Conservation (phyloP, 2,888 invertebrate species). For the Julus scanicus region DNA sequence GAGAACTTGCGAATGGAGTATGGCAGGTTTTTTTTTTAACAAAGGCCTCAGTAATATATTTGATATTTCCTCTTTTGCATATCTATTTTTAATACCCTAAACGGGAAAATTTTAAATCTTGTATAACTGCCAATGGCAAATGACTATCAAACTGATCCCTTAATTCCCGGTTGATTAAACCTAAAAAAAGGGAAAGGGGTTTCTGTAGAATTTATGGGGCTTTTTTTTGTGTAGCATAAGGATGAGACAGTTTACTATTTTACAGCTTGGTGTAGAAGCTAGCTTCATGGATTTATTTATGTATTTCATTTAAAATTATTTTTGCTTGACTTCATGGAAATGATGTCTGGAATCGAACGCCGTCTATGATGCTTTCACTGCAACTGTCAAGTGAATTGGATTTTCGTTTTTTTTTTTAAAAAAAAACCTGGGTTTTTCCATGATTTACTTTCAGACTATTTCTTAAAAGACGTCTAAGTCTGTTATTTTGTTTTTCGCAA, state of each 20-base stretch:
- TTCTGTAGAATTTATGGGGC: background rate
- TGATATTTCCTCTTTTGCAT: conserved; percentile 10
- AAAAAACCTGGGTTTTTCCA: too few relatives aligned
- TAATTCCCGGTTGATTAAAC: conserved; percentile 22
- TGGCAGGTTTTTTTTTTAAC: conserved; percentile 21
- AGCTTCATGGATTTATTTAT: too few relatives aligned
- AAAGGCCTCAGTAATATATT: background rate
- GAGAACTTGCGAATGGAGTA: background rate
- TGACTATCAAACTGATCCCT: background rate
- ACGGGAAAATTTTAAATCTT: conserved; percentile 24
- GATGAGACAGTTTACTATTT: background rate
- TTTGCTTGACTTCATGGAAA: too few relatives aligned
- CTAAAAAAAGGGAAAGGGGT: background rate
- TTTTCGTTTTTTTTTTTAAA: too few relatives aligned
- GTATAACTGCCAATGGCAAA: conserved; percentile 15
- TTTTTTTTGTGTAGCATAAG: background rate
- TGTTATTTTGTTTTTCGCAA: too few relatives aligned
- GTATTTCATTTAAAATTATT: background rate
- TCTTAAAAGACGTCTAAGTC: too few relatives aligned
- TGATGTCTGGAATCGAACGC: too few relatives aligned
- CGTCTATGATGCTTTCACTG: too few relatives aligned
- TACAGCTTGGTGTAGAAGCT: background rate
- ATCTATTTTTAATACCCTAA: conserved; percentile 36
- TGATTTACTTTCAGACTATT: too few relatives aligned
- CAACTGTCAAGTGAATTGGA: background rate